Evolutionary conservation across 2,888 invertebrate genomes (phyloP).

Genomic region (Chymomyza procnemis): DNA sequence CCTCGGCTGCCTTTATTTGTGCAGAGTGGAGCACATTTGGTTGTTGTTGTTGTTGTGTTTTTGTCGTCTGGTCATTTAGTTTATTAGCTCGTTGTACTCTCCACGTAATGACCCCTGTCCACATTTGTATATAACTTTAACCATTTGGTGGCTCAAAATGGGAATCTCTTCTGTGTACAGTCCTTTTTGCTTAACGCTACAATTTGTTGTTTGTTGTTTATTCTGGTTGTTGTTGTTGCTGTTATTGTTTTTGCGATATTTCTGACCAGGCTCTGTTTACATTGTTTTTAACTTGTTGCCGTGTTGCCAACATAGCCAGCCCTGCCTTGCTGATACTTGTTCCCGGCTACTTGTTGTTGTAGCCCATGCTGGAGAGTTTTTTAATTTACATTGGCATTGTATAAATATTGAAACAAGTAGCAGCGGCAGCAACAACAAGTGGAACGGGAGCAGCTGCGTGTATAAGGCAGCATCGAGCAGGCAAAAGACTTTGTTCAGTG

Average conservation of each 20-base stretch:
- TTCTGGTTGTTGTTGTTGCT: conserved; percentile 10
- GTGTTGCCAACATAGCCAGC: background rate
- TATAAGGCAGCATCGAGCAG: background rate
- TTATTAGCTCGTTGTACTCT: conserved; percentile 20
- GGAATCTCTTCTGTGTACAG: conserved; percentile 10
- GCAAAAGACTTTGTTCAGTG: conserved; percentile 28
- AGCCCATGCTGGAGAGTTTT: conserved; percentile 28
- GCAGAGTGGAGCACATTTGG: conserved; percentile 31
- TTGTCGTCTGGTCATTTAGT: background rate
- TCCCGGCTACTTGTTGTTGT: conserved; percentile 4
- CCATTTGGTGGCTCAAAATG: background rate
- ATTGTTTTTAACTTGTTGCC: conserved; percentile 70
- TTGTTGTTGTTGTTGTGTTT: conserved; percentile 8
- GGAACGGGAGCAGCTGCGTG: background rate
- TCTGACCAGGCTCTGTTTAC: conserved; percentile 29
- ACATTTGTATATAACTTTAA: background rate
- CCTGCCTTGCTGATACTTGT: background rate
- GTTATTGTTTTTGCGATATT: conserved; percentile 9
- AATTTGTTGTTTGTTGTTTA: conserved; percentile 19
- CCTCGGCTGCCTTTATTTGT: conserved; percentile 38
- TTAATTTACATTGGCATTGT: conserved; percentile 71
- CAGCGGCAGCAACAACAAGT: conserved; percentile 26
- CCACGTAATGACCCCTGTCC: background rate
- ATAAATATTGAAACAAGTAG: conserved; percentile 66
- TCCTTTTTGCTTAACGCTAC: conserved; percentile 56